Evolutionary conservation across 2,888 invertebrate species (phyloP).

Genomic region (Limnephilus auricula): DNA sequence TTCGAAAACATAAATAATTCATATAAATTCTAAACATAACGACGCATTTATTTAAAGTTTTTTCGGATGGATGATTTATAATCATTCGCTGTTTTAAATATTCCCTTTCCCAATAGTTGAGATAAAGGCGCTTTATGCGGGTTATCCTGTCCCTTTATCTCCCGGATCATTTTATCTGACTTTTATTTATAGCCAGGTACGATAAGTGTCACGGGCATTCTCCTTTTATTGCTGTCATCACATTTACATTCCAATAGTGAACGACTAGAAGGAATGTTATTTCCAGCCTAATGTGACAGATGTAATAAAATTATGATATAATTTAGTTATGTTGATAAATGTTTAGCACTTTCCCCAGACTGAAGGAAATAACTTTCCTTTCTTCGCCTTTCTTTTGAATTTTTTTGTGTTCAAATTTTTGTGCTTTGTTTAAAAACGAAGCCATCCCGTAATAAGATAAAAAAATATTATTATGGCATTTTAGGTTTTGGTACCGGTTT

Average conservation of each 20-base stretch:
- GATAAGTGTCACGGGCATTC: not conserved
- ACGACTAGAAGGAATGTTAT: not conserved
- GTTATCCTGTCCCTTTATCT: not conserved
- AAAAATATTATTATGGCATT: not conserved
- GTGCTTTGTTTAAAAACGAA: not conserved
- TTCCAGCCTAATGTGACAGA: not conserved
- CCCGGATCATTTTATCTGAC: constrained; percentile 18
- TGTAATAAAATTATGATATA: constrained; percentile 2
- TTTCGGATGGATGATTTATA: constrained; percentile 6
- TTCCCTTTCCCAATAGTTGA: not conserved
- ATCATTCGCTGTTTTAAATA: not conserved
- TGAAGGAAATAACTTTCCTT: not conserved
- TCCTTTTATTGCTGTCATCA: constrained; percentile 5
- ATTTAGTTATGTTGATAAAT: constrained; percentile 2
- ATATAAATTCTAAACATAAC: not conserved
- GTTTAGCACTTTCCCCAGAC: not conserved
- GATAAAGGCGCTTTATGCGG: not conserved
- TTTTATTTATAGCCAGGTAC: constrained; percentile 28
- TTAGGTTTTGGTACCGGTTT: not conserved
- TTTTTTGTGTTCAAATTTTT: not conserved
- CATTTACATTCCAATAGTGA: constrained; percentile 6
- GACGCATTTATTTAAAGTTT: constrained; percentile 4
- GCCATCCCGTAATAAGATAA: not conserved
- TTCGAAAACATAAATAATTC: constrained; percentile 20
- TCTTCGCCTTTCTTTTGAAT: not conserved